Evolutionary conservation across 2,888 invertebrate species (phyloP).

Genomic region (Globia sparganii): DNA sequence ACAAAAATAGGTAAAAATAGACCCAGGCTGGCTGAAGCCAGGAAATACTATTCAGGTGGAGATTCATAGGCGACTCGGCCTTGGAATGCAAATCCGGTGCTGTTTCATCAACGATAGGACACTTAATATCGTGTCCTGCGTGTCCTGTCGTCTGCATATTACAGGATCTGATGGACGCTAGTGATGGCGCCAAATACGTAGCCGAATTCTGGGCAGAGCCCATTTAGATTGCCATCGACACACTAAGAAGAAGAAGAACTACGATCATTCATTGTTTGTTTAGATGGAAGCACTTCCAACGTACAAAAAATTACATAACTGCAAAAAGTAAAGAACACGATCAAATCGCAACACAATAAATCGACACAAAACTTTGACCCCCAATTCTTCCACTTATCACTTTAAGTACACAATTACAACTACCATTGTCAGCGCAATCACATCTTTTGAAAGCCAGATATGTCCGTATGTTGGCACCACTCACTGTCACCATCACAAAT

Average conservation of each 20-base stretch:
- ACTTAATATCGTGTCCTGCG: background rate
- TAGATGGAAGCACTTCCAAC: background rate
- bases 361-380: conserved; percentile 25
- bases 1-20: background rate
- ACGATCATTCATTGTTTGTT: background rate
- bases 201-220: background rate
- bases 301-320: conserved; percentile 1
- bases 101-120: background rate
- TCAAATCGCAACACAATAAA: conserved; percentile 29
- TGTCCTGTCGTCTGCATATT: background rate
- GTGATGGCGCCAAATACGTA: background rate
- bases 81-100: background rate
- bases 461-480: conserved; percentile 73
- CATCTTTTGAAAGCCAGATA: conserved; percentile 74
- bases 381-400: conserved; percentile 39
- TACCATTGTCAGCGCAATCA: conserved; percentile 73
- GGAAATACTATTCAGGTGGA: background rate
- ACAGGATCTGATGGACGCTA: background rate
- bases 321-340: conserved; percentile 15
- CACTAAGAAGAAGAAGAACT: background rate
- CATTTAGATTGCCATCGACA: background rate
- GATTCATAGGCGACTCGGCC: background rate
- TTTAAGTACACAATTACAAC: conserved; percentile 53
- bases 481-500: conserved; percentile 83
- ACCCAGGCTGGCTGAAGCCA: background rate